Percentiles rank a stretch among this genome's conserved stretches.
phyloP scores from a whole-genome alignment of 2,797 vertebrate genomes.

The Yasuhikotakia modesta region DNA sequence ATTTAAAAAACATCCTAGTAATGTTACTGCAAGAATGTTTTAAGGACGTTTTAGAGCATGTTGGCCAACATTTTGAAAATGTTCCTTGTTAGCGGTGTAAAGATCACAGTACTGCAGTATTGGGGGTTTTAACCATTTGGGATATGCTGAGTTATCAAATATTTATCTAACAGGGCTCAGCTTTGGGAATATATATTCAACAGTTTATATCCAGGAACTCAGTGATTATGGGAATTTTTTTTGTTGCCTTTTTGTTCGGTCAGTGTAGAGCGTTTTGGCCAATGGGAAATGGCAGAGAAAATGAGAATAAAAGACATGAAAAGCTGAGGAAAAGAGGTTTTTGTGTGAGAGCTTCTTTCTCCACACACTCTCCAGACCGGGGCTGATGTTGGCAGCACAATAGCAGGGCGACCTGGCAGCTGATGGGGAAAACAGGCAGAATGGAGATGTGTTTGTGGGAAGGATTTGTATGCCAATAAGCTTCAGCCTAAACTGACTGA shows the following conservation, averaged over 20 bases:
- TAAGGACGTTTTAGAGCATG: no score
- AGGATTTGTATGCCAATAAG: slow-evolving; percentile 49
- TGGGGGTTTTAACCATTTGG: neutral
- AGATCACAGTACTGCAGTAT: neutral
- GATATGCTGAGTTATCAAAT: neutral
- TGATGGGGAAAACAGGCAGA: slow-evolving; percentile 44
- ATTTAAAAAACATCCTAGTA: no score
- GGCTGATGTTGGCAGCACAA: slow-evolving; percentile 48
- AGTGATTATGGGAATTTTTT: slow-evolving; percentile 24
- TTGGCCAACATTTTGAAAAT: no score
- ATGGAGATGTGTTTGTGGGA: slow-evolving; percentile 46
- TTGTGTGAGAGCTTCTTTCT: slow-evolving; percentile 39
- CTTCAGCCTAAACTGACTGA: slow-evolving; percentile 35
- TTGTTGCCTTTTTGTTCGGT: slow-evolving; percentile 25
- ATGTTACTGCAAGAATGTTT: no score
- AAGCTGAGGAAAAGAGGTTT: slow-evolving; percentile 34
- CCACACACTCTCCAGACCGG: slow-evolving; percentile 19
- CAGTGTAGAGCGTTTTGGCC: slow-evolving; percentile 27
- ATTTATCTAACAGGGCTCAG: neutral
- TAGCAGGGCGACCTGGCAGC: slow-evolving; percentile 48
- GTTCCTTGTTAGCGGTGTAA: neutral
- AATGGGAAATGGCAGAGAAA: slow-evolving; percentile 42
- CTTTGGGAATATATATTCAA: slow-evolving; percentile 9
- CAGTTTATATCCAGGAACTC: neutral
- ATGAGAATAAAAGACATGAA: slow-evolving; percentile 43